Evolutionary conservation across 2,888 invertebrate genomes (phyloP).

Genomic region (Stictocephala bisonia): DNA sequence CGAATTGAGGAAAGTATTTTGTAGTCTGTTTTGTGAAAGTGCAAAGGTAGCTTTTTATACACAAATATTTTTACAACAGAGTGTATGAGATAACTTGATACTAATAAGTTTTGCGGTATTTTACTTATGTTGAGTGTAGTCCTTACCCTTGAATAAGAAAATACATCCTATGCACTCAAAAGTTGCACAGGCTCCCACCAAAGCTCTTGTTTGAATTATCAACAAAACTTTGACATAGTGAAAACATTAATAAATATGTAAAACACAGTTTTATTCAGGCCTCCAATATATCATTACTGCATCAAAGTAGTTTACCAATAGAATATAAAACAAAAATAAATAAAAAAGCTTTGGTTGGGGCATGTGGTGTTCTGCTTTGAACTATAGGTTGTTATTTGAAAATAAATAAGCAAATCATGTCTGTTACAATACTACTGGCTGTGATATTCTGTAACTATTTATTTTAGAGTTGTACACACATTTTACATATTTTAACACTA

Average conservation of each 20-base stretch:
- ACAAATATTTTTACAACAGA: conserved; percentile 38
- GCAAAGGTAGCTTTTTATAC: conserved; percentile 37
- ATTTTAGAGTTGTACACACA: conserved; percentile 23
- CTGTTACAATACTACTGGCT: conserved; percentile 37
- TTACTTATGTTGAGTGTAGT: conserved; percentile 34
- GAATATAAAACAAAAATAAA: too few species aligned
- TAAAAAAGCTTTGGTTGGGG: too few species aligned
- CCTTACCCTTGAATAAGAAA: conserved; percentile 9
- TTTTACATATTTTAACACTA: too few species aligned
- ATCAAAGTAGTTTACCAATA: too few species aligned
- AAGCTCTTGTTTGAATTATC: too few species aligned
- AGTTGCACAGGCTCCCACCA: conserved; percentile 9
- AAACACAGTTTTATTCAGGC: too few species aligned
- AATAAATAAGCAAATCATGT: neutral
- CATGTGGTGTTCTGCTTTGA: too few species aligned
- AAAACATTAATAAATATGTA: too few species aligned
- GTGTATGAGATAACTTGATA: conserved; percentile 30
- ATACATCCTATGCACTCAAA: conserved; percentile 38
- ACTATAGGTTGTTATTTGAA: too few species aligned
- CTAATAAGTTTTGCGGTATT: conserved; percentile 30
- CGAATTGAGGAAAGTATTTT: conserved; percentile 28
- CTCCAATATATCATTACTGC: too few species aligned
- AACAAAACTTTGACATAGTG: too few species aligned
- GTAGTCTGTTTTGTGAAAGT: conserved; percentile 20
- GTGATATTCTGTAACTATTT: conserved; percentile 39